Evolutionary conservation across 2,797 vertebrate species (phyloP).

Genomic region (Lacerta bilineata): DNA sequence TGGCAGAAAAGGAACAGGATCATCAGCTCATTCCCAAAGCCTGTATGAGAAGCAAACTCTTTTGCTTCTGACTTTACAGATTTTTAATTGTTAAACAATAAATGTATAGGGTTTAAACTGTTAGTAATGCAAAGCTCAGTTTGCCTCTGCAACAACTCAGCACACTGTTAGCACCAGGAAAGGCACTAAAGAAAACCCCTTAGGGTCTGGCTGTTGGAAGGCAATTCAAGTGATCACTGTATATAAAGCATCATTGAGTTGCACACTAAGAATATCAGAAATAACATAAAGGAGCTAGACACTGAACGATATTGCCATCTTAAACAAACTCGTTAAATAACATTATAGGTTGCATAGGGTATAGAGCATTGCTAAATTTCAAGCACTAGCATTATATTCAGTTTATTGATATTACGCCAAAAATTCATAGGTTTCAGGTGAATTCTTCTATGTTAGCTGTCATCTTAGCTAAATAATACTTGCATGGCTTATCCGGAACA

Average conservation of each 20-base stretch:
- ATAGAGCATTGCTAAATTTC: conserved; percentile 30
- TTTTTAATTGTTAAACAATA: background rate
- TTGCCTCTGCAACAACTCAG: background rate
- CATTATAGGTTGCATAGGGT: conserved; percentile 33
- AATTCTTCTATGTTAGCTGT: conserved; percentile 31
- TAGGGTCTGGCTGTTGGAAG: background rate
- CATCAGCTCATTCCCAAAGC: too few species aligned
- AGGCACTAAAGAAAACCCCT: background rate
- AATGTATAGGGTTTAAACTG: background rate
- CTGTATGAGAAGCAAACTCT: too few species aligned
- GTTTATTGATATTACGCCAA: conserved; percentile 29
- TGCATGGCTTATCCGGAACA: conserved; percentile 39
- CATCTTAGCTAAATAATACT: conserved; percentile 43
- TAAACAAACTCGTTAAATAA: conserved; percentile 1
- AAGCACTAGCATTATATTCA: fast-evolving
- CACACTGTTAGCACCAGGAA: conserved; percentile 8
- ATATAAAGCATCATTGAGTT: background rate
- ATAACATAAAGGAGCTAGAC: background rate
- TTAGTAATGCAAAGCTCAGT: background rate
- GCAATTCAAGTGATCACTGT: background rate
- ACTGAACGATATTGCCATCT: background rate
- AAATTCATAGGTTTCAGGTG: conserved; percentile 31
- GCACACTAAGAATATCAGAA: background rate
- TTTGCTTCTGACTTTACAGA: background rate
- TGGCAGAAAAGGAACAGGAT: too few species aligned